Evolutionary conservation across 92 coral and sea anemone genomes (phyloP).

Genomic region (Bergia sp.): DNA sequence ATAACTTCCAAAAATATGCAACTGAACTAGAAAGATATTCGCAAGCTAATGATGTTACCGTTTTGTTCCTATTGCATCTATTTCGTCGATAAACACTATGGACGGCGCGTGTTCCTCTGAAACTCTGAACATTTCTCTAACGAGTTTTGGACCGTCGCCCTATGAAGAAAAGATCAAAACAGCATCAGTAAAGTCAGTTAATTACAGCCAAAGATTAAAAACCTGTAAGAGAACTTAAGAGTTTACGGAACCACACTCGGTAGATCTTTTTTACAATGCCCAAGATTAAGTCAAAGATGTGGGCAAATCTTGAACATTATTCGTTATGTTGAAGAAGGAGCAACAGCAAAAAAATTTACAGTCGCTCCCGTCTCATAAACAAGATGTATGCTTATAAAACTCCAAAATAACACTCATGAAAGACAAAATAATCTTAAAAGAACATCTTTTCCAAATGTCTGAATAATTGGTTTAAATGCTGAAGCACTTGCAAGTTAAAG

Average conservation of each 20-base stretch:
- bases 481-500: no score
- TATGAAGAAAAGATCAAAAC: slow-evolving; percentile 16
- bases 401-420: no score
- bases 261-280: neutral
- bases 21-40: no score
- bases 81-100: slow-evolving; percentile 97
- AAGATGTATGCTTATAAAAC: no score
- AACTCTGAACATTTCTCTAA: slow-evolving; percentile 95
- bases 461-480: no score
- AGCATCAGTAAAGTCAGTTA: neutral
- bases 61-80: slow-evolving; percentile 99
- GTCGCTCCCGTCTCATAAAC: no score
- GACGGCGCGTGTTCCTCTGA: slow-evolving; percentile 99
- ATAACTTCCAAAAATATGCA: no score
- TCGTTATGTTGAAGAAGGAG: no score
- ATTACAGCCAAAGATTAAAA: neutral
- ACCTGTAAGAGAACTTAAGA: neutral
- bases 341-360: no score
- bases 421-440: no score
- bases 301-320: neutral
- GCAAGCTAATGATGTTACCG: slow-evolving; percentile 52
- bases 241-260: neutral
- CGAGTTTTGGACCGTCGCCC: slow-evolving; percentile 99
- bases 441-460: no score
- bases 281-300: neutral